Evolutionary conservation across 2,113 vertebrate species (phyloP).

Genomic region (Boleophthalmus pectinirostris): DNA sequence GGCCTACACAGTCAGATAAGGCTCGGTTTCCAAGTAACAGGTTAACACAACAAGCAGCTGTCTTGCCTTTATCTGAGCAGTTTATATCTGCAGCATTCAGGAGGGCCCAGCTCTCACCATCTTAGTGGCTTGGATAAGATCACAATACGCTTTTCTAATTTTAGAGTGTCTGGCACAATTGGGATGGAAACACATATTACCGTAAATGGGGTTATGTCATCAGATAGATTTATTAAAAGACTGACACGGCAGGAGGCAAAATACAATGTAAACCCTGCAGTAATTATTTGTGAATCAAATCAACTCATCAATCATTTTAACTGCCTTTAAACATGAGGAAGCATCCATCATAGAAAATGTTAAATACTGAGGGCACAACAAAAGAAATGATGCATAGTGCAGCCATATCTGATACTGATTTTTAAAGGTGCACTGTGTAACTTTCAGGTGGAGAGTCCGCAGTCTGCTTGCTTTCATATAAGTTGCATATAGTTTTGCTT

Average conservation of each 20-base stretch:
- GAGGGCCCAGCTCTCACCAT: background rate
- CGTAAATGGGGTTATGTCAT: background rate
- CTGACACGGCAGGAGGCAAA: background rate
- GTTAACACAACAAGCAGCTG: conserved; percentile 23
- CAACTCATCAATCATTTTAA: too few relatives aligned
- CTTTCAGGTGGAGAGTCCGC: too few relatives aligned
- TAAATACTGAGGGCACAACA: too few relatives aligned
- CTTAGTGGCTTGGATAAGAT: background rate
- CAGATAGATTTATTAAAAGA: background rate
- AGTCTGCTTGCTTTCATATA: too few relatives aligned
- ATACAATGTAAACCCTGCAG: too few relatives aligned
- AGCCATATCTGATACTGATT: too few relatives aligned
- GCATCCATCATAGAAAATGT: too few relatives aligned
- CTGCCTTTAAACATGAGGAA: too few relatives aligned
- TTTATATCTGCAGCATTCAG: background rate
- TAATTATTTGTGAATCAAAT: too few relatives aligned
- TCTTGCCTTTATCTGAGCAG: conserved; percentile 37
- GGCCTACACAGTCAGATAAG: conserved; percentile 12
- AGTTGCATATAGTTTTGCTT: too few relatives aligned
- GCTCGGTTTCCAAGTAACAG: conserved; percentile 27
- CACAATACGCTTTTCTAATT: background rate
- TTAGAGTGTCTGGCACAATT: background rate
- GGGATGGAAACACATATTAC: background rate
- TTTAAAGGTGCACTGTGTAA: too few relatives aligned
- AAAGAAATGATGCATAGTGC: too few relatives aligned